Conservation (phyloP, 2,888 invertebrate species). For the Linnaemya tessellans region DNA sequence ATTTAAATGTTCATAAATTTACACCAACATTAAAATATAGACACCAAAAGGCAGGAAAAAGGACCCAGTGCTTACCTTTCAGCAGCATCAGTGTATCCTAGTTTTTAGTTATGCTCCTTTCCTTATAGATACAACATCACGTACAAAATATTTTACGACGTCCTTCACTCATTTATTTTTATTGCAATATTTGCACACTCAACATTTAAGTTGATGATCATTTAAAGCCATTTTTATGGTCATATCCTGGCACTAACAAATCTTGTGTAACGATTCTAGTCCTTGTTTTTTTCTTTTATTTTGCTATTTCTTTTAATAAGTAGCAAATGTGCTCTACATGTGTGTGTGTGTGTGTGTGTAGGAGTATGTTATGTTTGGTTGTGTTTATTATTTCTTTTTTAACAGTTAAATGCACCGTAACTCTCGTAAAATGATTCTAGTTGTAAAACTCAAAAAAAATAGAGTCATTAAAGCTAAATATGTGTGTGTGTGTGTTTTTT, state of each 20-base stretch:
- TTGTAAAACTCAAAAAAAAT: slow-evolving; percentile 42
- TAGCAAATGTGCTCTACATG: neutral
- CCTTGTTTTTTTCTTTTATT: neutral
- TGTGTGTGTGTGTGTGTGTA: neutral
- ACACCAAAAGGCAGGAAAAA: neutral
- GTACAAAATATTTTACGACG: slow-evolving; percentile 81
- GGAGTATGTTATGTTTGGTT: slow-evolving; percentile 11
- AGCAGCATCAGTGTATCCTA: neutral
- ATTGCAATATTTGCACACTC: slow-evolving; percentile 83
- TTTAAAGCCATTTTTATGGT: slow-evolving; percentile 83
- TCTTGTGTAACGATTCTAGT: slow-evolving; percentile 10
- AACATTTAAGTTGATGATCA: slow-evolving; percentile 83
- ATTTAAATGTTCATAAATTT: slow-evolving; percentile 29
- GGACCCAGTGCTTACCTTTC: neutral
- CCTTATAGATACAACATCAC: slow-evolving; percentile 69
- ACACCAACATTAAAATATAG: neutral
- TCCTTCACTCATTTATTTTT: slow-evolving; percentile 83
- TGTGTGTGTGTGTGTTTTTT: neutral
- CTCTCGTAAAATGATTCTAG: slow-evolving; percentile 3
- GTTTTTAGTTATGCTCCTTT: neutral
- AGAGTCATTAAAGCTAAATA: slow-evolving; percentile 61
- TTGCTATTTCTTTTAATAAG: slow-evolving; percentile 3
- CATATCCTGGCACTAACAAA: slow-evolving; percentile 74
- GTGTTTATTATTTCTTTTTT: neutral
- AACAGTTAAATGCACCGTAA: neutral